Base-by-base conservation (phyloP, 1,140 invertebrate genomes). In the Calephelis virginiensis region DNA sequence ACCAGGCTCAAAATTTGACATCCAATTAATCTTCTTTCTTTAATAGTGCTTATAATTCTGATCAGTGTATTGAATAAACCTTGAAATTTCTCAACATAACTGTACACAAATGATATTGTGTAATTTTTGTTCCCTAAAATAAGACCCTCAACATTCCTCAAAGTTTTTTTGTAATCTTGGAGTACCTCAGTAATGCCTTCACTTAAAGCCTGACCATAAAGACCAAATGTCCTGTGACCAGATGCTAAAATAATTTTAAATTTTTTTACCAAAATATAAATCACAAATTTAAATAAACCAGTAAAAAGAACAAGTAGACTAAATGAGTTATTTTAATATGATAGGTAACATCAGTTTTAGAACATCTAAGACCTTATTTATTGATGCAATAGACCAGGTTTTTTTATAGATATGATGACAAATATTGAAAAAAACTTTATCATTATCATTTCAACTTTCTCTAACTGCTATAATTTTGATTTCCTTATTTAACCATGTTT, bases 161-260 rank as follows among this genome's bases (percentile, higher is more conserved):
- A 68, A 37, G 82, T 83, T 68, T 85, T 76, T 64, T 87, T 88
- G 63, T 90, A 92, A 6, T 80, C 73, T 71, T 86, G 76, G 53
- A 92, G 70, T 7, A 92, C 82, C 74, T 91, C 89, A 43, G 85
- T 74, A 12, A 92, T 81, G 2, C 90, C 91, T 77, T 92, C 91
- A 72, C 89, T 89, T 2, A 92, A 62, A 3, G 90, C 89, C 83
- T 92, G 91, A 6, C 83, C 82, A 70, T 91, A 92, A 13, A 91
- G 64, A n/a, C 89, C 88, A 74, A 74, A 81, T 6, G 73, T 77
- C 67, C 70, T 83, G 6, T 78, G 70, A 13, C 70, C 75, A 67
- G 79, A 76, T 56, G 68, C 78, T 86, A 64, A 12, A 70, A 74
- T 67, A 53, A 67, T 45, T 45, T 45, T 5, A 45, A 17, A 14